Conservation (phyloP, 1,140 invertebrate genomes). For the Whitmania pigra region DNA sequence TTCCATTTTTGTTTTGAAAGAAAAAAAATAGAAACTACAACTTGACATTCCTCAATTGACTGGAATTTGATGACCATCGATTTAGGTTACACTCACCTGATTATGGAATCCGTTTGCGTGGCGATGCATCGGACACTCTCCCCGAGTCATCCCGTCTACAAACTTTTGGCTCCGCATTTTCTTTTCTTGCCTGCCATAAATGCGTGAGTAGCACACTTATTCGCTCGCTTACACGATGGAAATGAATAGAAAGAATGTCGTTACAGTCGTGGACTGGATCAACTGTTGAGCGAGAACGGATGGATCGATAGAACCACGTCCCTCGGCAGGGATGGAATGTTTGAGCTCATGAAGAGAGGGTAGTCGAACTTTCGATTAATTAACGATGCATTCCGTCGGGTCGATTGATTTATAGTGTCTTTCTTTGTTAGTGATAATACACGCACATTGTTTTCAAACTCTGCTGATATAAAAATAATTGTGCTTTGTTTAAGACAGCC, state of each 20-base stretch:
- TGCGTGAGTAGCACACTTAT: constrained; percentile 20
- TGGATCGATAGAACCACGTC: constrained; percentile 41
- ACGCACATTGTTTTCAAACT: too few species aligned
- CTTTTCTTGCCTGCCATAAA: constrained; percentile 40
- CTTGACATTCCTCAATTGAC: neutral
- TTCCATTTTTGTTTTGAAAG: neutral
- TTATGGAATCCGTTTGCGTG: constrained; percentile 41
- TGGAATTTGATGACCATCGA: neutral
- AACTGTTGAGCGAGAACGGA: constrained; percentile 36
- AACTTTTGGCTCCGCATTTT: constrained; percentile 41
- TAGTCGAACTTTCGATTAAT: neutral
- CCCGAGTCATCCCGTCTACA: constrained; percentile 41
- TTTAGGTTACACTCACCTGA: constrained; percentile 35
- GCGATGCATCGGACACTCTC: constrained; percentile 39
- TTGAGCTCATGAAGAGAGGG: constrained; percentile 34
- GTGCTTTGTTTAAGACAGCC: too few species aligned
- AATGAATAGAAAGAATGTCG: neutral
- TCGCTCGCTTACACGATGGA: neutral
- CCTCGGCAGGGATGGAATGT: constrained; percentile 38
- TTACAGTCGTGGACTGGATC: constrained; percentile 34
- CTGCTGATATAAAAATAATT: too few species aligned
- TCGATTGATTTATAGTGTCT: too few species aligned
- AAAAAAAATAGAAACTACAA: neutral
- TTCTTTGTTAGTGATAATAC: too few species aligned
- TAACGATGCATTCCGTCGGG: neutral